phyloP scores from a whole-genome alignment of 2,113 vertebrate genomes.

The Nettapus auritus region DNA sequence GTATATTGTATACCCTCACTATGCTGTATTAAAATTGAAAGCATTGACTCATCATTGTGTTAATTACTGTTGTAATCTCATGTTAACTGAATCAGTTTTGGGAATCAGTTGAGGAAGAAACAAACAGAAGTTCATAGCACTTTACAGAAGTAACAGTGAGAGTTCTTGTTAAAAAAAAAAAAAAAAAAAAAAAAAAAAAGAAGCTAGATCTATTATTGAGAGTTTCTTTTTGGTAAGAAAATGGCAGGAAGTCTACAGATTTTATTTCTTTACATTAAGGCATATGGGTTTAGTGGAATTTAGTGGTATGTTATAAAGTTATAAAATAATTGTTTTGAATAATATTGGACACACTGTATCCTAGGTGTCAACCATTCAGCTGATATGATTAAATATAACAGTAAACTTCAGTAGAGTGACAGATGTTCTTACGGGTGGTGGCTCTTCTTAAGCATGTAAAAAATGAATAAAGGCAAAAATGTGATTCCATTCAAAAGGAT shows the following conservation, averaged over 20 bases:
- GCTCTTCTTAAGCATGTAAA: background rate
- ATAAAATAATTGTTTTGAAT: background rate
- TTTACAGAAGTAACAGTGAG: background rate
- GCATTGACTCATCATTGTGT: background rate
- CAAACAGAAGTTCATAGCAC: background rate
- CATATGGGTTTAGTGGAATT: background rate
- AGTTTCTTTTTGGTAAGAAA: background rate
- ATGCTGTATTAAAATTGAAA: background rate
- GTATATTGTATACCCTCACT: background rate
- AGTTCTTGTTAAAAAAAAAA: background rate
- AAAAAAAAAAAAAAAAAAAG: background rate
- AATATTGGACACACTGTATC: background rate
- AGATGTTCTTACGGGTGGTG: background rate
- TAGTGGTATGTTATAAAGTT: background rate
- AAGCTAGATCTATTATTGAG: background rate
- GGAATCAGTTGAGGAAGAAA: background rate
- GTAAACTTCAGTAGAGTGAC: background rate
- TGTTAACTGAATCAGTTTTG: background rate
- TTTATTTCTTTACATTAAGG: background rate
- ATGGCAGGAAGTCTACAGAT: background rate
- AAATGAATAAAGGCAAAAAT: no score
- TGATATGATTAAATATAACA: background rate
- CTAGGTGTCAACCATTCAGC: background rate
- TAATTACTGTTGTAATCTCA: background rate
- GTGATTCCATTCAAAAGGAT: background rate